These are phyloP conservation scores for Caenorhabditis latens DNA, from an alignment of 1,140 invertebrate species.

Conservation along the genomic window DNA sequence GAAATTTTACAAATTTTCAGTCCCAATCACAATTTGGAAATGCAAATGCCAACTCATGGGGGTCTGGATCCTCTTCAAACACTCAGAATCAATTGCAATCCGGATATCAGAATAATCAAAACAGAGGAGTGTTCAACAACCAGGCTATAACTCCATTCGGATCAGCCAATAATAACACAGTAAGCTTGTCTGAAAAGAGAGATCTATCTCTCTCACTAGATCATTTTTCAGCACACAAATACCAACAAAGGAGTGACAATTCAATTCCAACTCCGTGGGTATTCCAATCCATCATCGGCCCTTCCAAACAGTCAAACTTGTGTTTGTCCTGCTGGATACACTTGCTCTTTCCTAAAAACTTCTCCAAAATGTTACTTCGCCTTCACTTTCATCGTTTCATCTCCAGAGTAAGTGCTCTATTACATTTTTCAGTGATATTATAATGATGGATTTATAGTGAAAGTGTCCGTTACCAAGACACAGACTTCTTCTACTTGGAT, in stretches of 20 bases:
- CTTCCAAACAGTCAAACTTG: conserved; percentile 58
- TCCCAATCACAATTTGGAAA: conserved; percentile 38
- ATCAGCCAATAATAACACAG: background rate
- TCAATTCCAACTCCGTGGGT: conserved; percentile 61
- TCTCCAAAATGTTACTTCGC: conserved; percentile 67
- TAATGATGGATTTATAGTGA: conserved; percentile 63
- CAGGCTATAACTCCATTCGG: conserved; percentile 24
- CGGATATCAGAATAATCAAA: conserved; percentile 44
- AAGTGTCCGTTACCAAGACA: conserved; percentile 68
- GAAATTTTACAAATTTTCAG: background rate
- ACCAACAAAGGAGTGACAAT: conserved; percentile 35
- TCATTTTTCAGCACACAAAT: background rate
- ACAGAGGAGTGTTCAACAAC: conserved; percentile 44
- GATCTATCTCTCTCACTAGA: background rate
- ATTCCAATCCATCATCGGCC: conserved; percentile 59
- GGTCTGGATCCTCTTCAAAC: background rate
- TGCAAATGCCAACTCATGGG: conserved; percentile 6
- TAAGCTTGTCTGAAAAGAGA: background rate
- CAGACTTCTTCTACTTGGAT: conserved; percentile 71
- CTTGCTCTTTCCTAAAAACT: conserved; percentile 48
- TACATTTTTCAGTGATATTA: conserved; percentile 12
- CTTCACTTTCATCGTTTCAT: conserved; percentile 71
- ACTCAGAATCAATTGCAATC: background rate
- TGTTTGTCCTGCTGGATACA: conserved; percentile 36
- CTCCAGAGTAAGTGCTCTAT: conserved; percentile 67